Percentiles rank a stretch among this genome's conserved stretches.
These are phyloP conservation scores for Parnassius mnemosyne DNA, from an alignment of 2,888 invertebrate species.

Conservation along the genomic window DNA sequence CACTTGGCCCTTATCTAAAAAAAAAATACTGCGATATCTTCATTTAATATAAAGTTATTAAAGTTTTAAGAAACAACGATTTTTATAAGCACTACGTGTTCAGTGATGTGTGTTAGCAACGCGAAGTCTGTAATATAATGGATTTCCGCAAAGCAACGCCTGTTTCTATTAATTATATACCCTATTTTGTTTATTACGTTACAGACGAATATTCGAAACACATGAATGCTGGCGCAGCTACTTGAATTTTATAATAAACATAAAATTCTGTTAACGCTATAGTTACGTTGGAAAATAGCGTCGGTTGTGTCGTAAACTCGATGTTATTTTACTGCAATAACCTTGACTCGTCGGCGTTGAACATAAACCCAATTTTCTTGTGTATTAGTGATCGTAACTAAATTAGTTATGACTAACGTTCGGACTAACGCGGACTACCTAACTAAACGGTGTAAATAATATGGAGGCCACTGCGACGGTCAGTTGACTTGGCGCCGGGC, in stretches of 20 bases:
- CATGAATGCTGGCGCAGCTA: neutral
- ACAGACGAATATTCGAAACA: neutral
- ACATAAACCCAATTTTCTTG: constrained; percentile 22
- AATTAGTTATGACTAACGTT: constrained; percentile 37
- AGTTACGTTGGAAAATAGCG: constrained; percentile 19
- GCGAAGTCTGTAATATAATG: too few relatives aligned
- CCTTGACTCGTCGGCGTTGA: constrained; percentile 18
- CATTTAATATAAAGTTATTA: too few relatives aligned
- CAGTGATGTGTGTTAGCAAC: too few relatives aligned
- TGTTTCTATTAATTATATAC: too few relatives aligned
- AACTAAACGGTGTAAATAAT: constrained; percentile 38
- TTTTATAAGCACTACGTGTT: too few relatives aligned
- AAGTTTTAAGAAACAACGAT: too few relatives aligned
- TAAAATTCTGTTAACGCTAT: constrained; percentile 15
- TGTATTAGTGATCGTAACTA: constrained; percentile 24
- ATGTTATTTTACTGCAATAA: neutral
- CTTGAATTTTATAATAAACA: constrained; percentile 1
- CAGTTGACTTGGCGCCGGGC: constrained; percentile 34
- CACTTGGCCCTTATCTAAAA: too few relatives aligned
- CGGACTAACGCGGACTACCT: constrained; percentile 28
- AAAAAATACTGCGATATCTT: too few relatives aligned
- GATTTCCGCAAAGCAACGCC: too few relatives aligned
- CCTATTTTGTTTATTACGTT: too few relatives aligned
- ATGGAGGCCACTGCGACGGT: constrained; percentile 35
- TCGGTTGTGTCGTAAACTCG: constrained; percentile 13